Base-by-base conservation (phyloP, 2,888 invertebrate species). In the Andricus curvator region DNA sequence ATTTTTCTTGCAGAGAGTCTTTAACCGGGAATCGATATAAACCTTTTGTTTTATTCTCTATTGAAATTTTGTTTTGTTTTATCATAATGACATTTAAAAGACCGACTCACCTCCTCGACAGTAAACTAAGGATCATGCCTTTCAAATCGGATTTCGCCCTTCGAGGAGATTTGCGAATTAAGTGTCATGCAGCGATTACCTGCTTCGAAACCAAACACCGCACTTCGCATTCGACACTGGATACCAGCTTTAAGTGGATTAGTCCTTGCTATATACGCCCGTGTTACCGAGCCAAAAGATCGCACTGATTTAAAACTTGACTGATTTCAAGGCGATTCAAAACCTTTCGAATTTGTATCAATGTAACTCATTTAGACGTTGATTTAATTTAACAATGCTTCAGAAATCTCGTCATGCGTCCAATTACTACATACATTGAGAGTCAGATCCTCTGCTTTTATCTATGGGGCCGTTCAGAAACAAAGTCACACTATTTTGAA, bases 201-300 rank as follows among this genome's bases (percentile, higher is more conserved):
- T 88, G 88, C 83, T 82, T 79, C 84, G 91, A 88, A 91, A 91
- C 89, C 89, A 84, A 89, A 91, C 85, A 91, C 89, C 88, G 83
- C 81, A 77, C 82, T 85, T 85, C 87, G 87, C 85, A 89, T 89
- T 90, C 86, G 90, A 90, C 88, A 91, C 88, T 87, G 88, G 90
- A 91, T 87, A 91, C 90, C 82, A 74, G 78, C 77, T 88, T 87
- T 90, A 90, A 90, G 91, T 91, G 88, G 90, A 90, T 90, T 90
- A 90, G 88, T 87, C 86, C 87, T 84, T 84, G 82, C 85, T 85
- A 84, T 79, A 82, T 85, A 84, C 84, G 86, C 85, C 84, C 85
- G 83, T 82, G 81, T 83, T 80, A 79, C 68, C 41, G 74, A 70
- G 74, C 78, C 48, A 56, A 80, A 62, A 77, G 81, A 81, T 80